Conservation (phyloP, 2,888 invertebrate species). For the Chalcosyrphus nemorum region DNA sequence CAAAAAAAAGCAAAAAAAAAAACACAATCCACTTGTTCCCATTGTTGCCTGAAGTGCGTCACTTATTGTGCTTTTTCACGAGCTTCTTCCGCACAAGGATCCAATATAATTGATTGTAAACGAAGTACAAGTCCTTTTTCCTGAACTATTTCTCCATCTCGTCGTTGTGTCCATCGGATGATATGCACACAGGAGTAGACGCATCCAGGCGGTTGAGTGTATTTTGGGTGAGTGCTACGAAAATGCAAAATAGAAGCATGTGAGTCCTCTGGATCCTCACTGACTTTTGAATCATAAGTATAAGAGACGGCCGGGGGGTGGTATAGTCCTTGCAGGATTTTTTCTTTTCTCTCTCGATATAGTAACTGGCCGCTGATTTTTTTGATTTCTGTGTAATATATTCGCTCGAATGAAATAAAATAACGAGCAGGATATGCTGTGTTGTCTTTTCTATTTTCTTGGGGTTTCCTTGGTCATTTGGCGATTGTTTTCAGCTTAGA, state of each 20-base stretch:
- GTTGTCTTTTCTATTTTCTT: slow-evolving; percentile 34
- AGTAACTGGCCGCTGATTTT: slow-evolving; percentile 56
- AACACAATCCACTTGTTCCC: slow-evolving; percentile 67
- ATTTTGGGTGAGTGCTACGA: neutral
- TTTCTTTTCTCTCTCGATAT: neutral
- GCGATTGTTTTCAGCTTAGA: neutral
- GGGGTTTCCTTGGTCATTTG: slow-evolving; percentile 34
- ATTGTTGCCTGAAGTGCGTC: slow-evolving; percentile 73
- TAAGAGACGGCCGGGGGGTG: neutral
- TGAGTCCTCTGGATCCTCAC: slow-evolving; percentile 35
- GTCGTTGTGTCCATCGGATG: slow-evolving; percentile 60
- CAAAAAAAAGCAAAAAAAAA: slow-evolving; percentile 19
- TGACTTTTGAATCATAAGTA: slow-evolving; percentile 56
- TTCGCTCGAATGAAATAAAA: slow-evolving; percentile 70
- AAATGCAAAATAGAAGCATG: slow-evolving; percentile 56
- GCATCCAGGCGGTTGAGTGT: neutral
- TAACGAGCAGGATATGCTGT: slow-evolving; percentile 65
- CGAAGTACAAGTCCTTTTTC: slow-evolving; percentile 74
- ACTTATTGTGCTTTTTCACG: slow-evolving; percentile 72
- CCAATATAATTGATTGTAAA: slow-evolving; percentile 74
- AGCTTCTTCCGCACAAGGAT: slow-evolving; percentile 69
- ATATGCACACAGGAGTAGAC: slow-evolving; percentile 31
- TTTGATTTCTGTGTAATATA: slow-evolving; percentile 20
- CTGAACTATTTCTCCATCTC: slow-evolving; percentile 52
- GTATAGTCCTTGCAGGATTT: neutral